Percentiles rank a stretch among this genome's conserved stretches.
phyloP scores from a whole-genome alignment of 2,113 vertebrate genomes.

The Lutjanus erythropterus region DNA sequence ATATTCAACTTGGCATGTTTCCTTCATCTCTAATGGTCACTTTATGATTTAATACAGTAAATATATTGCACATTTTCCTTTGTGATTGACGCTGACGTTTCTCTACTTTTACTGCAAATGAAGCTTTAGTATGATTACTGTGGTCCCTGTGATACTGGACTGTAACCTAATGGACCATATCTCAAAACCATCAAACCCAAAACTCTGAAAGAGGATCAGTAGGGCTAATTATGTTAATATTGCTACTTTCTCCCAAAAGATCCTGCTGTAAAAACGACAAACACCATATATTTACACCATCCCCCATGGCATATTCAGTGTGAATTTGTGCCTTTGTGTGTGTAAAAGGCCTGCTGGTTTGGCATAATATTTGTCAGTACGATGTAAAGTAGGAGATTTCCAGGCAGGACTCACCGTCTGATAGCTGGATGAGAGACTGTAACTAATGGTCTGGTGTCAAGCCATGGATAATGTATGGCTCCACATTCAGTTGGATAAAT shows the following conservation, averaged over 20 bases:
- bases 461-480: slow-evolving; percentile 70
- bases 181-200: neutral
- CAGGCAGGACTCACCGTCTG: slow-evolving; percentile 49
- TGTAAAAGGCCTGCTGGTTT: slow-evolving; percentile 8
- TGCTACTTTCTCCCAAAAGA: neutral
- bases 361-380: slow-evolving; percentile 39
- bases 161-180: neutral
- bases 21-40: no score
- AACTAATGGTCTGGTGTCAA: slow-evolving; percentile 77
- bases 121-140: neutral
- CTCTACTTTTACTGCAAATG: neutral
- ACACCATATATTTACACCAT: neutral
- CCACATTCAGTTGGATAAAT: slow-evolving; percentile 73
- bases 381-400: slow-evolving; percentile 47
- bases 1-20: no score
- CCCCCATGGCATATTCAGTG: neutral
- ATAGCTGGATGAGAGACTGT: slow-evolving; percentile 72
- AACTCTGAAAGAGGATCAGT: neutral
- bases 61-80: no score
- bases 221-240: neutral
- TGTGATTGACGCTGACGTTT: neutral
- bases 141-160: neutral
- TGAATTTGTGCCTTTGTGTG: neutral
- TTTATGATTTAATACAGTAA: no score
- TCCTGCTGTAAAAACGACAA: neutral